These are phyloP conservation scores for Panagrolaimus sp. DNA, from an alignment of 1,140 invertebrate species.

Conservation along the genomic window DNA sequence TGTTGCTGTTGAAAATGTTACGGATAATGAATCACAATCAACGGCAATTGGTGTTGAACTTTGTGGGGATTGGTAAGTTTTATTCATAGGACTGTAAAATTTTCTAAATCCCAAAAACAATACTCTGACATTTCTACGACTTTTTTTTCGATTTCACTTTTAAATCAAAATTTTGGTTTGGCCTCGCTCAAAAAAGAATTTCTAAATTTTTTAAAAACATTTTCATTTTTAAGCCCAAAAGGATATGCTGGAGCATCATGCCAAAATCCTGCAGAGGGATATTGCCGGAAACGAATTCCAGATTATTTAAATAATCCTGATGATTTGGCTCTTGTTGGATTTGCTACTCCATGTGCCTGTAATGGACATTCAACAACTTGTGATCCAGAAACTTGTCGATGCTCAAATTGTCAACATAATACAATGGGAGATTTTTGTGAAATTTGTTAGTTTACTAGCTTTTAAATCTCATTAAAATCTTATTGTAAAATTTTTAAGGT, in stretches of 20 bases:
- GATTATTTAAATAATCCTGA: constrained; percentile 65
- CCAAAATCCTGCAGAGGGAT: constrained; percentile 73
- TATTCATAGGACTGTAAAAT: too few relatives aligned
- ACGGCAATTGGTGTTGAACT: constrained; percentile 78
- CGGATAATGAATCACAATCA: constrained; percentile 48
- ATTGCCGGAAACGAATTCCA: constrained; percentile 68
- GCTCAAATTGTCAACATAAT: constrained; percentile 74
- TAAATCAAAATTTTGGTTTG: too few relatives aligned
- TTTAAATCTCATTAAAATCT: constrained; percentile 79
- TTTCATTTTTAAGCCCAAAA: neutral
- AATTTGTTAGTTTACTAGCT: constrained; percentile 67
- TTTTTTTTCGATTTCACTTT: too few relatives aligned
- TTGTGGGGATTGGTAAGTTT: constrained; percentile 69
- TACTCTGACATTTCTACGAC: too few relatives aligned
- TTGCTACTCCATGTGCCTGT: constrained; percentile 74
- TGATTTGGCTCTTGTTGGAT: constrained; percentile 70
- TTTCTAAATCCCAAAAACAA: too few relatives aligned
- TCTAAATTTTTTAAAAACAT: too few relatives aligned
- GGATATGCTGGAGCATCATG: constrained; percentile 53
- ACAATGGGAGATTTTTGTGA: constrained; percentile 64
- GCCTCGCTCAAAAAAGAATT: too few relatives aligned
- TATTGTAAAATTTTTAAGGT: constrained; percentile 73
- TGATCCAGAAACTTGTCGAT: constrained; percentile 76
- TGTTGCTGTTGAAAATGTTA: constrained; percentile 65
- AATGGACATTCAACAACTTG: constrained; percentile 73